Percentiles rank a stretch among this genome's conserved stretches.
These are phyloP conservation scores for Tachyglossus aculeatus DNA, from an alignment of 2,797 vertebrate genomes.

Conservation along the genomic window DNA sequence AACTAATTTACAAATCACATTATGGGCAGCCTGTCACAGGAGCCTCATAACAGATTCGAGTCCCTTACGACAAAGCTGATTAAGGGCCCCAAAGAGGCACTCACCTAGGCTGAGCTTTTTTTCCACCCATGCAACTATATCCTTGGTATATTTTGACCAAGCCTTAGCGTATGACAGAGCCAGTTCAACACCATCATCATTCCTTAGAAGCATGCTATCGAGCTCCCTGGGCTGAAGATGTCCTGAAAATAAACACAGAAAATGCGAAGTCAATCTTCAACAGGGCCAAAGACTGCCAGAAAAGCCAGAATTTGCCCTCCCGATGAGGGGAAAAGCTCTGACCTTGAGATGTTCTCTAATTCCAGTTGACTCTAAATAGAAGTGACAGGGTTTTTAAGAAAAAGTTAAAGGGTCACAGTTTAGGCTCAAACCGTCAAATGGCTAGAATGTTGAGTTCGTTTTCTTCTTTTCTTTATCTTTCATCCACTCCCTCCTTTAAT, in stretches of 20 bases:
- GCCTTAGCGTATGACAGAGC: conserved; percentile 95
- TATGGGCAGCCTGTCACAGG: conserved; percentile 71
- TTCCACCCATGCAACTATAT: conserved; percentile 93
- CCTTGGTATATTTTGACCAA: conserved; percentile 98
- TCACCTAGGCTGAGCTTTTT: conserved; percentile 92
- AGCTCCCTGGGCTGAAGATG: conserved; percentile 84
- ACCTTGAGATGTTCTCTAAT: conserved; percentile 75
- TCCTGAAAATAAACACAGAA: conserved; percentile 75
- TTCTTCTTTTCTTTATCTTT: neutral
- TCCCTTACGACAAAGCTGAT: conserved; percentile 70
- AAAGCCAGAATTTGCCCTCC: conserved; percentile 59
- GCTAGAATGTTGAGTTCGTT: conserved; percentile 45
- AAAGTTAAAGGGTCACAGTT: conserved; percentile 64
- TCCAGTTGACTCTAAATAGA: conserved; percentile 70
- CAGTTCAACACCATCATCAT: conserved; percentile 88
- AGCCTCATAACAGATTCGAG: conserved; percentile 65
- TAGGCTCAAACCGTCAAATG: conserved; percentile 47
- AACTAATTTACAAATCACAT: conserved; percentile 71
- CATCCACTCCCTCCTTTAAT: neutral
- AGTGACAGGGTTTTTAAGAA: conserved; percentile 72
- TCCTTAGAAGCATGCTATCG: conserved; percentile 86
- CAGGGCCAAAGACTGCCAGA: conserved; percentile 55
- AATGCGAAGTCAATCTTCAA: conserved; percentile 56
- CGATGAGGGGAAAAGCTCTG: conserved; percentile 66
- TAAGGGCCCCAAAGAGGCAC: conserved; percentile 71